phyloP scores from a whole-genome alignment of 2,797 vertebrate genomes.

The Lithobates pipiens region DNA sequence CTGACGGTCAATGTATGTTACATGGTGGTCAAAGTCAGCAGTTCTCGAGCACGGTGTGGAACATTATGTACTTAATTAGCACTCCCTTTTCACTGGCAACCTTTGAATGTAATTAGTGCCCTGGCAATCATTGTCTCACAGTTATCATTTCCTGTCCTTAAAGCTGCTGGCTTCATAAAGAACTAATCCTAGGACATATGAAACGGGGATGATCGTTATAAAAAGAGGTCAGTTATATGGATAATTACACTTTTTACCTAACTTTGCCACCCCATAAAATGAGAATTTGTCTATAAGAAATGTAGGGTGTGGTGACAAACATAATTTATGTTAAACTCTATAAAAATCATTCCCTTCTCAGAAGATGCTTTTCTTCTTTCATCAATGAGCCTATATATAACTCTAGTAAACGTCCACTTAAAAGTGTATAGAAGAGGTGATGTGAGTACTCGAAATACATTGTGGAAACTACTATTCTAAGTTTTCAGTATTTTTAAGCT shows the following conservation, averaged over 20 bases:
- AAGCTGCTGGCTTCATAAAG: constrained; percentile 10
- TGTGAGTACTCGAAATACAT: too few relatives aligned
- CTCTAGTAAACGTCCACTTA: too few relatives aligned
- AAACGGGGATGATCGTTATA: too few relatives aligned
- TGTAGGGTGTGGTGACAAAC: not conserved
- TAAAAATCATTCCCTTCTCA: too few relatives aligned
- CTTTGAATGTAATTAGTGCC: constrained; percentile 50
- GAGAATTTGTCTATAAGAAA: not conserved
- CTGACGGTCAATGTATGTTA: not conserved
- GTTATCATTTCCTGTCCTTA: constrained; percentile 33
- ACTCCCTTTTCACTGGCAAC: constrained; percentile 26
- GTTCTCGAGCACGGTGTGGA: constrained; percentile 37
- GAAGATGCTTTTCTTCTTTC: too few relatives aligned
- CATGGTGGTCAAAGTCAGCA: constrained; percentile 34
- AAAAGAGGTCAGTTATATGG: not conserved
- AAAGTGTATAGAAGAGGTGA: too few relatives aligned
- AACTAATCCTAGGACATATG: not conserved
- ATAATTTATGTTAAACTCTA: too few relatives aligned
- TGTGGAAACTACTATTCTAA: too few relatives aligned
- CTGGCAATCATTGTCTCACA: constrained; percentile 42
- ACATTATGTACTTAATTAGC: constrained; percentile 50
- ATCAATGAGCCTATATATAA: too few relatives aligned
- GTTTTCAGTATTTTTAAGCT: too few relatives aligned
- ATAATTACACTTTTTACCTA: too few relatives aligned
- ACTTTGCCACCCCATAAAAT: not conserved